Base-by-base conservation (phyloP, 92 coral and sea anemone genomes). In the Heteractis magnifica region DNA sequence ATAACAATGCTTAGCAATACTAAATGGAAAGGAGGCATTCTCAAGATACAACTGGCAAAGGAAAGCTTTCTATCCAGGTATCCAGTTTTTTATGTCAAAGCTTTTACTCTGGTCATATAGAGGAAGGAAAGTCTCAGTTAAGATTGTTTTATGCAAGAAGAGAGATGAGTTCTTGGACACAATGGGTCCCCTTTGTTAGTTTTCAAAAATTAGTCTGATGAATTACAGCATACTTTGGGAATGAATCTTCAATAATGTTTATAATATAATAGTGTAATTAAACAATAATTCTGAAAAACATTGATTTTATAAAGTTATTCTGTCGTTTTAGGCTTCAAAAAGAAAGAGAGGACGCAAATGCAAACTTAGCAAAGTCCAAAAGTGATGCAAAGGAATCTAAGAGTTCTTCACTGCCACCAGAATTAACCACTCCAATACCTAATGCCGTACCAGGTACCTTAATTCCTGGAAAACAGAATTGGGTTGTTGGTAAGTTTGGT, bases 401-500 rank as follows among this genome's bases (percentile, higher is more conserved):
- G 55, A 70, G 13, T 77, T 52, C 90, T 13, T 7, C 75, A 13
- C 70, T 76, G 49, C 53, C 82, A 5, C 52, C 77, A 53, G 78
- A 84, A 51, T 56, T 77, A 65, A 72, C 52, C n/a, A 56, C 71
- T 6, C 87, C 87, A 48, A 83, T 93, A 21, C 86, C 82, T 71
- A 91, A 91, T 44, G 93, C 99, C 56, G 96, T 94, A 14, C 97
- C 99, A 14, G 99, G 99, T 13, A 92, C 99, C 4, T 95, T 86
- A 13, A 92, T 97, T 21, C 94, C 93, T 26, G 96, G 95, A 15
- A 91, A 87, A 76, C 82, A 84, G 71, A 92, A 94, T 90, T 97
- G 99, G 99, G 98, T 97, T 8, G 92, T 97, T 19, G 96, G 99
- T 53, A 97, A 94, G 88, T 97, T 97, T 78, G 98, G 97, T 18